Evolutionary conservation across 2,797 vertebrate species (phyloP).

Genomic region (Clarias fuscus): DNA sequence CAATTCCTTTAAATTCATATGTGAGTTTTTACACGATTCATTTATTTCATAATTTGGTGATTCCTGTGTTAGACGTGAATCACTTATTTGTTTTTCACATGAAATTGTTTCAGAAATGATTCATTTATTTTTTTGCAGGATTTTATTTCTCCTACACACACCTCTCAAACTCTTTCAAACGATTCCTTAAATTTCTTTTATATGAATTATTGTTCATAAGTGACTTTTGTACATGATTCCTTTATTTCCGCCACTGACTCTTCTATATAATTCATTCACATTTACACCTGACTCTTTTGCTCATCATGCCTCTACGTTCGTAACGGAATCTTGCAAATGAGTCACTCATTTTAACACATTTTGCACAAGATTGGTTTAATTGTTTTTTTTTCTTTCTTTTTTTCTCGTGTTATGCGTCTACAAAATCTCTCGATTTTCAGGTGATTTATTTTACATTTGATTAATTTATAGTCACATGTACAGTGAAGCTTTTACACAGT

Average conservation of each 20-base stretch:
- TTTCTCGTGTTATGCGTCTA: too few relatives aligned
- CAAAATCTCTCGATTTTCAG: not conserved
- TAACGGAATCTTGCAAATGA: too few relatives aligned
- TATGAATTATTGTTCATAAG: not conserved
- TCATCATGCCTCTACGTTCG: too few relatives aligned
- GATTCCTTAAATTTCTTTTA: not conserved
- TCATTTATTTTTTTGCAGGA: not conserved
- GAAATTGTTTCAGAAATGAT: not conserved
- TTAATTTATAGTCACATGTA: not conserved
- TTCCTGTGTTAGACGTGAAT: not conserved
- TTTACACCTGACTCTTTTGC: too few relatives aligned
- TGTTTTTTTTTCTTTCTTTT: too few relatives aligned
- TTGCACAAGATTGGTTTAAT: too few relatives aligned
- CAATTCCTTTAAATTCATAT: not conserved
- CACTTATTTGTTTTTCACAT: not conserved
- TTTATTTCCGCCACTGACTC: not conserved
- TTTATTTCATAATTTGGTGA: too few relatives aligned
- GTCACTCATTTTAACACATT: too few relatives aligned
- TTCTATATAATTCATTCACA: not conserved
- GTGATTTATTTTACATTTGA: not conserved
- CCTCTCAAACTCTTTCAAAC: too few relatives aligned
- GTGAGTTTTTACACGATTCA: not conserved
- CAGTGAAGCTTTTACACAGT: not conserved
- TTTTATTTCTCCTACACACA: too few relatives aligned
- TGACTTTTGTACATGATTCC: not conserved